Evolutionary conservation across 1,140 invertebrate genomes (phyloP).

Genomic region (Drosophila asahinai): DNA sequence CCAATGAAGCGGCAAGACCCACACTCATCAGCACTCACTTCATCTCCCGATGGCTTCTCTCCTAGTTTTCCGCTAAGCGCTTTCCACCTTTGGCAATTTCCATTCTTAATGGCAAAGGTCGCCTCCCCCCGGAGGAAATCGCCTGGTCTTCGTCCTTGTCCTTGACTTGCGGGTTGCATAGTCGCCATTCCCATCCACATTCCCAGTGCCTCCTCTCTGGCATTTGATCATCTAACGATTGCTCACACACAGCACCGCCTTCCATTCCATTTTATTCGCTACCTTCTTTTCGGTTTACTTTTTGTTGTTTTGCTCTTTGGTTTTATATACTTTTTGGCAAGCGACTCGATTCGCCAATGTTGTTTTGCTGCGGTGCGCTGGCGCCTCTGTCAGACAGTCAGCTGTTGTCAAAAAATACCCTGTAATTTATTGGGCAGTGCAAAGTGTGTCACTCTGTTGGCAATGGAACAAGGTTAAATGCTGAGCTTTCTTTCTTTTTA

Average conservation of each 20-base stretch:
- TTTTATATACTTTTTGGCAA: conserved; percentile 44
- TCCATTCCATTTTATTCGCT: conserved; percentile 19
- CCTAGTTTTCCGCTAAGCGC: conserved; percentile 9
- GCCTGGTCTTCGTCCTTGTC: conserved; percentile 47
- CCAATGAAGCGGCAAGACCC: conserved; percentile 60
- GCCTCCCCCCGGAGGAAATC: conserved; percentile 22
- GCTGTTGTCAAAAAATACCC: conserved; percentile 43
- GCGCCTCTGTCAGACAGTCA: conserved; percentile 47
- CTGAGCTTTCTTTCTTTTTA: not conserved
- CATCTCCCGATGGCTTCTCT: conserved; percentile 4
- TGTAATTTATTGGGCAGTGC: not conserved
- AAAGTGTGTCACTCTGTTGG: not conserved
- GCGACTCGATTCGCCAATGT: conserved; percentile 32
- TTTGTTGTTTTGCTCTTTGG: conserved; percentile 15
- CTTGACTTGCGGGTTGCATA: conserved; percentile 52
- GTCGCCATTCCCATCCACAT: conserved; percentile 10
- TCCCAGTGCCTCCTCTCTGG: conserved; percentile 5
- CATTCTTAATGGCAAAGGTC: conserved; percentile 57
- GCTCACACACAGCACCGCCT: conserved; percentile 16
- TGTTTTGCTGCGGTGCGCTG: conserved; percentile 44
- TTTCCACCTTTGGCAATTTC: conserved; percentile 23
- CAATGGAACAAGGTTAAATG: not conserved
- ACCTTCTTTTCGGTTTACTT: conserved; percentile 14
- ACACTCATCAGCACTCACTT: conserved; percentile 29
- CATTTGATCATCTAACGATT: conserved; percentile 45